Base-by-base conservation (phyloP, 2,888 invertebrate species). In the Plagiodera versicolora region DNA sequence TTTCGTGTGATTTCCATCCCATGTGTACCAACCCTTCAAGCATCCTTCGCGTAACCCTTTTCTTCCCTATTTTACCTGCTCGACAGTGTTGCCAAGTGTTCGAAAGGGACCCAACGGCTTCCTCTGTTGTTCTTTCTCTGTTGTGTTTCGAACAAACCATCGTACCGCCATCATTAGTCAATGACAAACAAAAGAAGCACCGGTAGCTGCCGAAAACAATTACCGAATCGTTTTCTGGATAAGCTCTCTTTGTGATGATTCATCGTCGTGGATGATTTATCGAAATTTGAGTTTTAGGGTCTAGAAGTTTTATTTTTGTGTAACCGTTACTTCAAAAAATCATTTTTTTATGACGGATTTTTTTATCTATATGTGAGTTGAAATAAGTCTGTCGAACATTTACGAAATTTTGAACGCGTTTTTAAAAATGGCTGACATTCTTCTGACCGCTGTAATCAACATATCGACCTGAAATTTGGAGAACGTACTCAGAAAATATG, bases 191-290 rank as follows among this genome's bases (percentile, higher is more conserved):
- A 70, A 67, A 60, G 68, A 64, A 68, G 64, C 65, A 64, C 68
- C 39, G 59, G 70, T 70, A 68, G 68, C 68, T 66, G 66, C 67
- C 67, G 66, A 68, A 53, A 69, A 67, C 66, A 69, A 68, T 70
- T 61, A 66, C 65, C 66, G 61, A 64, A 67, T 61, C 58, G 66
- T 64, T 66, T 62, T 66, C 19, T 49, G 54, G 56, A 63, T 58
- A 53, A 61, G 59, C 60, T 51, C 59, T 66, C 58, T 63, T 61
- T 63, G 35, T 63, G 60, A 63, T 65, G 67, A 69, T 63, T 69
- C 67, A 67, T 65, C 56, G 61, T 63, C 58, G 53, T 59, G 60
- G 55, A 51, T 56, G 55, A 28, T 47, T 53, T 50, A 58, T 56
- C 47, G 39, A 46, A 63, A 65, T 56, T 56, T 58, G 58, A 61